phyloP scores from a whole-genome alignment of 2,797 vertebrate species.

The Eulemur coronatus region DNA sequence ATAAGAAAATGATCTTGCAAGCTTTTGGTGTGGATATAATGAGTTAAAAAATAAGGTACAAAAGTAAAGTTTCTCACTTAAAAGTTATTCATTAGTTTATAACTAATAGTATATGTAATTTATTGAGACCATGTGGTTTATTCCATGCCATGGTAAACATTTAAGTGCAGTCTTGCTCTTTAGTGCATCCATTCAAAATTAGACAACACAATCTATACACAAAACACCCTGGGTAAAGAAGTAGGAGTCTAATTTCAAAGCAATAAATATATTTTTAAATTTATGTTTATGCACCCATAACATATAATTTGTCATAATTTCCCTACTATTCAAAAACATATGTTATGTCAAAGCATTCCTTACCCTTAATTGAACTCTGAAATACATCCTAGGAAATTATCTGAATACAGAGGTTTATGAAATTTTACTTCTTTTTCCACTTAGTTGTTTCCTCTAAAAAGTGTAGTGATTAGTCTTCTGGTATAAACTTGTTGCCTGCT shows the following conservation, averaged over 20 bases:
- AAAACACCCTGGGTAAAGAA: not conserved
- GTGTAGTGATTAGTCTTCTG: not conserved
- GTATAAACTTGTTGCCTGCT: not conserved
- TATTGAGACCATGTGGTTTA: not conserved
- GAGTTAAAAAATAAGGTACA: not conserved
- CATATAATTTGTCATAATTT: not conserved
- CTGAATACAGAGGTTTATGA: not conserved
- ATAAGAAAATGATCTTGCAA: not conserved
- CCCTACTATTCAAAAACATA: not conserved
- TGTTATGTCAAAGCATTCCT: not conserved
- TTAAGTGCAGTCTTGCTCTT: not conserved
- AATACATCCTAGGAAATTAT: fast-evolving
- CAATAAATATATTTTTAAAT: not conserved
- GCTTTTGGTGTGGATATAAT: not conserved
- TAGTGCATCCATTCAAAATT: not conserved
- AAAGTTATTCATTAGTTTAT: not conserved
- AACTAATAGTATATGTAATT: not conserved
- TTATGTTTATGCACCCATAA: not conserved
- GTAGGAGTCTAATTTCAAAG: not conserved
- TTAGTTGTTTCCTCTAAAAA: not conserved
- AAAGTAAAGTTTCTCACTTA: not conserved
- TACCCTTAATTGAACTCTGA: not conserved
- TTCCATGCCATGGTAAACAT: not conserved
- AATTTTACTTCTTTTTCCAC: not conserved
- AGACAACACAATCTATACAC: not conserved